These are phyloP conservation scores for Hypsibius dujardini DNA, from an alignment of 1,140 invertebrate genomes.

Conservation along the genomic window DNA sequence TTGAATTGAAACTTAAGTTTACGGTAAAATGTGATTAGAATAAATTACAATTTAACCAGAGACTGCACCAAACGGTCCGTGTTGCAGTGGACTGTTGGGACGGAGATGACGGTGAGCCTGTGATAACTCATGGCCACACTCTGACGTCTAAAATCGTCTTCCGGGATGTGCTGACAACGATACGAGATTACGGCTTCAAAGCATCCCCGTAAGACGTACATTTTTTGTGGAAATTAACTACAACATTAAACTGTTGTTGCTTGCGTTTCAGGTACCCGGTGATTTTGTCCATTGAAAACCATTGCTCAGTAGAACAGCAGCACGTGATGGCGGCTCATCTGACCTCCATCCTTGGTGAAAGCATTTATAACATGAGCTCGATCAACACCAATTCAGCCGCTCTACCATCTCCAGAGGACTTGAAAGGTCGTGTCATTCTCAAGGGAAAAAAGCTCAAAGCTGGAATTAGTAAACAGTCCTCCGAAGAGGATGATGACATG, in stretches of 20 bases:
- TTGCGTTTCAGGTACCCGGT: slow-evolving; percentile 36
- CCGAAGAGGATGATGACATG: slow-evolving; percentile 1
- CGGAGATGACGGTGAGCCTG: slow-evolving; percentile 39
- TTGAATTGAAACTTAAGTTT: background rate
- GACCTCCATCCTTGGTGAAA: slow-evolving; percentile 36
- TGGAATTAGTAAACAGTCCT: background rate
- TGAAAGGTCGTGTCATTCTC: slow-evolving; percentile 1
- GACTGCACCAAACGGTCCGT: background rate
- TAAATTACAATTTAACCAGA: background rate
- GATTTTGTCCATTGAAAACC: slow-evolving; percentile 43
- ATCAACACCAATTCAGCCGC: background rate
- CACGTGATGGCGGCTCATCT: slow-evolving; percentile 38
- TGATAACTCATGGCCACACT: slow-evolving; percentile 42
- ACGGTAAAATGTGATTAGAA: background rate
- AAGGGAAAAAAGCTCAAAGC: background rate
- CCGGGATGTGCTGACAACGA: slow-evolving; percentile 38
- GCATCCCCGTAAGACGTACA: slow-evolving; percentile 33
- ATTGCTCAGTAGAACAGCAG: slow-evolving; percentile 39
- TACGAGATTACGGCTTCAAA: slow-evolving; percentile 33
- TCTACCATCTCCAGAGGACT: background rate
- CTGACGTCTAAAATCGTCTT: slow-evolving; percentile 41
- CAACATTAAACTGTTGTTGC: slow-evolving; percentile 6
- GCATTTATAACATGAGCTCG: background rate
- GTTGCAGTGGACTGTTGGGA: slow-evolving; percentile 27
- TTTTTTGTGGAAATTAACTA: background rate